Conservation (phyloP, 2,113 vertebrate genomes). For the Scartelaos histophorus region DNA sequence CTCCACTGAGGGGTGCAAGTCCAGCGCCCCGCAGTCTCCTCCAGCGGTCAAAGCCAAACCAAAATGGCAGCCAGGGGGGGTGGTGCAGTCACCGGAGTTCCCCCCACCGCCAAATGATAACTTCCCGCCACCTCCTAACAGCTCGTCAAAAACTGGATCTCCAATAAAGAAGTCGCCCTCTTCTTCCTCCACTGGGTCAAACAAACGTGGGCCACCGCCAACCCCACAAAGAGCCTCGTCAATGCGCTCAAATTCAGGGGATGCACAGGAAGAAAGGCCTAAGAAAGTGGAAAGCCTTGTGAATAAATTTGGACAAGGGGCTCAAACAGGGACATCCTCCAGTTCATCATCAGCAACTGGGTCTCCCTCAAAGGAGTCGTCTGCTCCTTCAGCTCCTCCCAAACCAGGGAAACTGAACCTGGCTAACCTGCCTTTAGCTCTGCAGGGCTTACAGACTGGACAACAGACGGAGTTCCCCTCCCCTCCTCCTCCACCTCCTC, state of each 20-base stretch:
- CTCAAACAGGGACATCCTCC: conserved; percentile 61
- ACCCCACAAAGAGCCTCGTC: conserved; percentile 94
- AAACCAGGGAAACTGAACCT: conserved; percentile 95
- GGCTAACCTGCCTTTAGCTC: conserved; percentile 83
- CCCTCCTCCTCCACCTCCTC: conserved; percentile 83
- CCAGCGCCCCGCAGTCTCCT: conserved; percentile 80
- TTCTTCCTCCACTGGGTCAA: conserved; percentile 79
- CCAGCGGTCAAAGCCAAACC: conserved; percentile 93
- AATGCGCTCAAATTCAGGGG: conserved; percentile 80
- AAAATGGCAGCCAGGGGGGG: conserved; percentile 87
- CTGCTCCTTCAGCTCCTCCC: conserved; percentile 79
- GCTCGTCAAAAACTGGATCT: conserved; percentile 79
- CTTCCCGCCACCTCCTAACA: conserved; percentile 76
- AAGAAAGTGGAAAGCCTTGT: conserved; percentile 92
- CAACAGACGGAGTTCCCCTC: conserved; percentile 87
- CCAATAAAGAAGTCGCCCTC: conserved; percentile 86
- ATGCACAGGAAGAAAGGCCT: conserved; percentile 83
- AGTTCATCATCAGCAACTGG: conserved; percentile 77
- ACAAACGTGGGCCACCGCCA: conserved; percentile 86
- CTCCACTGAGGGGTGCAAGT: conserved; percentile 66
- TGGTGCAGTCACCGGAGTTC: conserved; percentile 85
- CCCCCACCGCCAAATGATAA: conserved; percentile 91
- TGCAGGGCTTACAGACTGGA: conserved; percentile 74
- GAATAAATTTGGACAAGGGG: conserved; percentile 86
- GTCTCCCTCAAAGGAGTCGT: conserved; percentile 82